Evolutionary conservation across 2,888 invertebrate species (phyloP), one percentile per base, ranked within the genome.

Genomic region (Lasioglossum zephyrum): DNA sequence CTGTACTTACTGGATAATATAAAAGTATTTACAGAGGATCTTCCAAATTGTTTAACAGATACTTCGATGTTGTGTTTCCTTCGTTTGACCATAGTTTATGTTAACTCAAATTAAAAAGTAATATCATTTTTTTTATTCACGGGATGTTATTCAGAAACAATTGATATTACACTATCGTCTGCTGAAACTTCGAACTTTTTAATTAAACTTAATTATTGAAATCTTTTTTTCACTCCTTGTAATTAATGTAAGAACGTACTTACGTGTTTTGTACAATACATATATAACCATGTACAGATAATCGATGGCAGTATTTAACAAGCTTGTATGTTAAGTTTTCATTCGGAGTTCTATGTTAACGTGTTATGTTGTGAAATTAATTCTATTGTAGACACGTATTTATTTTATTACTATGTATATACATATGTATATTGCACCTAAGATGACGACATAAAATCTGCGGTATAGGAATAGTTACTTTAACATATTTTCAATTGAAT

Each of bases 391-490:
- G 31, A 75, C 77, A 84, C 44, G 39, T 80, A 70, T 44, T 77
- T 88, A 76, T 79, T 82, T 82, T 70, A 82, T 84, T 89, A 81
- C 77, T 79, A 18, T 72, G 26, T 84, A 82, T 82, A 84, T 81
- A 87, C 82, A 78, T 81, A 44, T 31, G 41, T 77, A 69, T 70
- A 70, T 69, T 80, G 73, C 82, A 41, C 9, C 9, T 69, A 22
- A 11, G 69, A 39, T 22, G 31, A 22, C 11, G 4, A 69, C 39
- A 22, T 73, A 18, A 26, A 60, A 76, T 41, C 53, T 73, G 70
- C 22, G 60, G 22, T 63, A 47, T 63, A 39, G 26, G 79, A 86
- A 44, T 57, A 66, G 22, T 13, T 79, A 85, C n/a, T 81, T 87
- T 49, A 76, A 81, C 76, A 81, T 41, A 69, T 69, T 63, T 75